Conservation (phyloP, 2,888 invertebrate species). For the Mechanitis mazaeus region DNA sequence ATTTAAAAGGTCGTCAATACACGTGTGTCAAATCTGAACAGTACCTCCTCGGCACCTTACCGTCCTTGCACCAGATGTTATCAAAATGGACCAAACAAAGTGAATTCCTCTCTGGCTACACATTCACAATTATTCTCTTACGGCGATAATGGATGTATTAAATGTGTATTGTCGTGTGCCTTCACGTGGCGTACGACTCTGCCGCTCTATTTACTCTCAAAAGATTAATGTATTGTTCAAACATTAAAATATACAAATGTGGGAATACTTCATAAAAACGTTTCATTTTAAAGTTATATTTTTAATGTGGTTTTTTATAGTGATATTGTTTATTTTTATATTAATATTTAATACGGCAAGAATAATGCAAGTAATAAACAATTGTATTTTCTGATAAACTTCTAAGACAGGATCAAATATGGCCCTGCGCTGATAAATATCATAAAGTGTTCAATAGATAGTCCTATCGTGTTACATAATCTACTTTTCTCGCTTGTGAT, state of each 20-base stretch:
- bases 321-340: too few species aligned
- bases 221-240: slow-evolving; percentile 7
- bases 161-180: slow-evolving; percentile 4
- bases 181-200: not conserved
- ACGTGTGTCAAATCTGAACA: slow-evolving; percentile 31
- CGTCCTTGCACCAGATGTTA: slow-evolving; percentile 61
- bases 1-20: slow-evolving; percentile 8
- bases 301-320: too few species aligned
- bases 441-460: slow-evolving; percentile 33
- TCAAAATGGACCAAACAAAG: slow-evolving; percentile 47
- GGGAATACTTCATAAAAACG: not conserved
- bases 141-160: slow-evolving; percentile 21
- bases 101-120: slow-evolving; percentile 45
- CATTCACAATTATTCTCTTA: slow-evolving; percentile 25
- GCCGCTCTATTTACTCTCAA: slow-evolving; percentile 2
- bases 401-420: slow-evolving; percentile 20
- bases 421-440: slow-evolving; percentile 33
- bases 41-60: slow-evolving; percentile 56
- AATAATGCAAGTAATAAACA: slow-evolving; percentile 20
- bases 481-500: slow-evolving; percentile 27
- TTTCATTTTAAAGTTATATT: too few species aligned
- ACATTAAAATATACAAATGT: not conserved
- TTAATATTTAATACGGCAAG: not conserved
- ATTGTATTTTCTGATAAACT: slow-evolving; percentile 19
- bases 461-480: slow-evolving; percentile 44